Conservation (phyloP, 1,140 invertebrate species). For the Leptopilina clavipes region DNA sequence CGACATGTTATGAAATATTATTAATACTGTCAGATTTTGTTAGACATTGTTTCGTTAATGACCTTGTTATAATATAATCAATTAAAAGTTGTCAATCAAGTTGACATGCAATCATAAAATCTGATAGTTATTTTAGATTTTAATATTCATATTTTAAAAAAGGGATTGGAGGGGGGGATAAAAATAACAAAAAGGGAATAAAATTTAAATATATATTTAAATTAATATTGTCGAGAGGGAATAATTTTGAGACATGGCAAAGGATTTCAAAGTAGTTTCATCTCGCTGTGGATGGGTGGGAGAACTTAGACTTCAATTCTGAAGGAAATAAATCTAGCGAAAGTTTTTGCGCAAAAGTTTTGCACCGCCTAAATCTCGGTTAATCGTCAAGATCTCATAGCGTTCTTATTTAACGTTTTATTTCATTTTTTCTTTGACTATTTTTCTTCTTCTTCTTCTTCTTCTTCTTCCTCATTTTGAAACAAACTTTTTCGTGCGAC, state of each 20-base stretch:
- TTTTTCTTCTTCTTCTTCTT: neutral
- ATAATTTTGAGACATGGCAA: neutral
- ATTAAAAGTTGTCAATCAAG: neutral
- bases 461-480: neutral
- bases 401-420: conserved; percentile 2
- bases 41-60: neutral
- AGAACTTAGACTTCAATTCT: conserved; percentile 23
- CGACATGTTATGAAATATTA: no score
- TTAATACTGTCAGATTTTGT: neutral
- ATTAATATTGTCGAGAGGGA: conserved; percentile 9
- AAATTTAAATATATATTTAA: conserved; percentile 13
- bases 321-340: conserved; percentile 8
- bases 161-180: no score
- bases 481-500: neutral
- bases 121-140: neutral
- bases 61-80: neutral
- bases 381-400: neutral
- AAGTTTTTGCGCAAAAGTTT: conserved; percentile 11
- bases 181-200: neutral
- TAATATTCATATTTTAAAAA: neutral
- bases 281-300: neutral
- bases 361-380: conserved; percentile 12
- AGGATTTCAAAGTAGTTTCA: conserved; percentile 25
- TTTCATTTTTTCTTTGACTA: neutral
- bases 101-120: neutral